Base-by-base conservation (phyloP, 2,888 invertebrate genomes). In the Candidula unifasciata region DNA sequence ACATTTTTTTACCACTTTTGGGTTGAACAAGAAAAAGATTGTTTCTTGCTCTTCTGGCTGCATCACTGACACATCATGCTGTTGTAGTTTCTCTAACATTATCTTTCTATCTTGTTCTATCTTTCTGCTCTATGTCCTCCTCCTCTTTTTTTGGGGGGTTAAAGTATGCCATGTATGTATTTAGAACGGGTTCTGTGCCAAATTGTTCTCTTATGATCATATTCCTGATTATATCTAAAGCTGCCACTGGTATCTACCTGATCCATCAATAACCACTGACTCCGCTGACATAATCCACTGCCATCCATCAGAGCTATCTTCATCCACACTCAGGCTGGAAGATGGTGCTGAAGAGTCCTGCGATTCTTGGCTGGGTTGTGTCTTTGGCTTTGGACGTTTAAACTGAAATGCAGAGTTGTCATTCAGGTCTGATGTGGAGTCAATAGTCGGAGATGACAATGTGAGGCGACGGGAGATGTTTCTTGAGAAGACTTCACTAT, bases 381-480 rank as follows among this genome's bases (percentile, higher is more conserved):
- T 35, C 27, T 66, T 64, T 24, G 35, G 33, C 37, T 30, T 71
- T 27, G 30, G 66, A 1, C 52, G 64, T n/a, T 52, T 54, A 35
- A 68, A 44, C 13, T 71, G 27, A 0, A 69, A 76, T 33, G 85
- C 76, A n/a, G 78, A 82, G 35, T 80, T 74, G 33, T 69, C 60
- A 77, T 30, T 35, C 21, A 68, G 24, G 33, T 88, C 89, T 44
- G 90, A 90, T 3, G 90, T 91, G 2, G 91, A 91, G n/a, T 91
- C 91, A 10, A 91, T 87, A 1, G 91, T 91, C 1, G 91, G 90
- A 3, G 91, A 91, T 0, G 91, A 91, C 21, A 91, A 86, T 76
- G 90, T 91, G 24, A 88, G 86, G 37, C 87, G 84, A 76, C 88
- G 57, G 77, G 60, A 81, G 18, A 81, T 33, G 27, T 64, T 64